phyloP scores from a whole-genome alignment of 2,888 invertebrate species.

The Trissolcus brochymenae region DNA sequence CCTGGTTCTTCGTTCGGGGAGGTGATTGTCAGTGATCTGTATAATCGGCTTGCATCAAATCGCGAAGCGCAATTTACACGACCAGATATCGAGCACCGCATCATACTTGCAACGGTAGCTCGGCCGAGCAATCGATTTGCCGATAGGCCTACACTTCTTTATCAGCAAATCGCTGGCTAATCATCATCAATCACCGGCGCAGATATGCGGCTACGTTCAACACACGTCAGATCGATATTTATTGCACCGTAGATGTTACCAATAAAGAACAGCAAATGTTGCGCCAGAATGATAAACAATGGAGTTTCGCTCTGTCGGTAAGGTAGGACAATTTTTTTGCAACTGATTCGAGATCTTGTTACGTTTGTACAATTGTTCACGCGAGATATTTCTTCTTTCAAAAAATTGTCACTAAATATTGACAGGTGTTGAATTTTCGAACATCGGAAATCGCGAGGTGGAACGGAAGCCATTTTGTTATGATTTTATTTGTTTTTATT shows the following conservation, averaged over 20 bases:
- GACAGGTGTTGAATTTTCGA: no score
- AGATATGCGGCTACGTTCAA: constrained; percentile 61
- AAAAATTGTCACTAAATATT: no score
- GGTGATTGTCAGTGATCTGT: constrained; percentile 54
- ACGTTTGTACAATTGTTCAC: no score
- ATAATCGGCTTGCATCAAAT: constrained; percentile 67
- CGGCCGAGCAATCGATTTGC: constrained; percentile 50
- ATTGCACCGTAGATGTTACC: constrained; percentile 33
- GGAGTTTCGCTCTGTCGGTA: no score
- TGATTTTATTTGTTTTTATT: no score
- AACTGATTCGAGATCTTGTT: no score
- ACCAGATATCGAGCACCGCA: constrained; percentile 68
- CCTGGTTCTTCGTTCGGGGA: constrained; percentile 14
- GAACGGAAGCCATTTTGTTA: no score
- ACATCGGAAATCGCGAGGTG: no score
- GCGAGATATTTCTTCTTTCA: no score
- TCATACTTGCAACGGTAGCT: constrained; percentile 64
- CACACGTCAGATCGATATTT: constrained; percentile 57
- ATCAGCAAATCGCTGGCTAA: constrained; percentile 75
- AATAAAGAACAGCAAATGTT: constrained; percentile 4
- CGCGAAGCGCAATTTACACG: constrained; percentile 69
- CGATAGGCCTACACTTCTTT: constrained; percentile 70
- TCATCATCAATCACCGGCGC: constrained; percentile 75
- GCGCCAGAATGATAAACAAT: no score
- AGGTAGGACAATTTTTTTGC: no score